These are phyloP conservation scores for Aricia agestis DNA, from an alignment of 1,140 invertebrate genomes.

Conservation along the genomic window DNA sequence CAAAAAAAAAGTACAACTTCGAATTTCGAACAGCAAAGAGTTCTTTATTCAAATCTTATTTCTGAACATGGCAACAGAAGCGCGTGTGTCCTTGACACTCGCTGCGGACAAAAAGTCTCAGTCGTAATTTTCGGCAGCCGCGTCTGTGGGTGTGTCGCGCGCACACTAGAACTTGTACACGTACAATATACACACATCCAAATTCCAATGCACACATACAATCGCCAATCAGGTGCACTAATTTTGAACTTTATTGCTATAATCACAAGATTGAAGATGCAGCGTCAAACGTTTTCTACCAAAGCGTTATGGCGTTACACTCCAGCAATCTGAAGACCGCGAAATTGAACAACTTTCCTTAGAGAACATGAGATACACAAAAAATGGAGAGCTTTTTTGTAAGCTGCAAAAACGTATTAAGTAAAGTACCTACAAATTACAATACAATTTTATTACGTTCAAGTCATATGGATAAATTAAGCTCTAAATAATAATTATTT, in stretches of 20 bases:
- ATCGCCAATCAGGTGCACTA: background rate
- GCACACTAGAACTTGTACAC: conserved; percentile 29
- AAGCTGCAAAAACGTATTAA: too few species aligned
- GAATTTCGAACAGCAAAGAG: background rate
- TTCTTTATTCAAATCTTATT: conserved; percentile 28
- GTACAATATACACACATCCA: background rate
- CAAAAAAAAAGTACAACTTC: background rate
- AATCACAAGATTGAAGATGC: background rate
- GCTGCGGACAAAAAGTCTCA: conserved; percentile 63
- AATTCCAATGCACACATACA: background rate
- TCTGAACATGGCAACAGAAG: conserved; percentile 57
- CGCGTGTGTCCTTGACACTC: conserved; percentile 65
- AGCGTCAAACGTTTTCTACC: background rate
- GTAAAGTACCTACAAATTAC: too few species aligned
- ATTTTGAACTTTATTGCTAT: background rate
- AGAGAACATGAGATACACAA: background rate
- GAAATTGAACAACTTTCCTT: background rate
- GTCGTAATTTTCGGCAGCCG: conserved; percentile 55
- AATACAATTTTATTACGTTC: too few species aligned
- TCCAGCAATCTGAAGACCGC: background rate
- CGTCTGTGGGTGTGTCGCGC: conserved; percentile 53
- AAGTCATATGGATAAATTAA: too few species aligned
- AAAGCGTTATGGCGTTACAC: background rate
- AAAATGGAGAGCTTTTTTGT: background rate
- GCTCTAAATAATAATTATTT: too few species aligned